A percentile compares a stretch with the other conserved stretches of the same genome.
Evolutionary conservation across 64 coral and sea anemone genomes (phyloP).

Genomic region (Trachythela sp.): DNA sequence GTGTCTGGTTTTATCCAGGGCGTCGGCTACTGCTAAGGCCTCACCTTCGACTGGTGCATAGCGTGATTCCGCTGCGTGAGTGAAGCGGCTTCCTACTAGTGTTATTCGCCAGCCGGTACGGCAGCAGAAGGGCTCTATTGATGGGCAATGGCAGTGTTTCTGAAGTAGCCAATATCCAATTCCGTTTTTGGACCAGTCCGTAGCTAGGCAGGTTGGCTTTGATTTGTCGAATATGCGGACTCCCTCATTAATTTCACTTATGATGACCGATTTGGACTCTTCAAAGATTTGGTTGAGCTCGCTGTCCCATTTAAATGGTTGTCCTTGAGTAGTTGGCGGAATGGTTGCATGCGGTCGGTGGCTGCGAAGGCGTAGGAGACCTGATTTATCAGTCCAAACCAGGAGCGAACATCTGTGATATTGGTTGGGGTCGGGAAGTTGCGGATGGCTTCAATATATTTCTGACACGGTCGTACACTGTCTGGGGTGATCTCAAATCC

Average conservation of each 20-base stretch:
- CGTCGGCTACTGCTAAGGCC: no score
- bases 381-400: background rate
- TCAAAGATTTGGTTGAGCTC: background rate
- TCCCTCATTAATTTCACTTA: background rate
- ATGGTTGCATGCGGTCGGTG: background rate
- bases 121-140: background rate
- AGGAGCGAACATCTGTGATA: background rate
- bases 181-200: background rate
- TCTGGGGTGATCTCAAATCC: no score
- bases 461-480: no score
- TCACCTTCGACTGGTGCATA: no score
- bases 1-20: no score
- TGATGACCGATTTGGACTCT: background rate
- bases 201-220: background rate
- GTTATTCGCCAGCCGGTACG: background rate
- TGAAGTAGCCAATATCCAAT: background rate
- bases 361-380: background rate
- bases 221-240: background rate
- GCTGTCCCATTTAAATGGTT: background rate
- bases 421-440: background rate
- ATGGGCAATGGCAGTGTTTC: background rate
- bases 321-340: background rate
- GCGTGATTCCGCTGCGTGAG: no score
- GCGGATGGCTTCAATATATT: background rate
- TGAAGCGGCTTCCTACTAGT: no score